phyloP scores from a whole-genome alignment of 1,140 invertebrate genomes.

The Polypedilum pembai region DNA sequence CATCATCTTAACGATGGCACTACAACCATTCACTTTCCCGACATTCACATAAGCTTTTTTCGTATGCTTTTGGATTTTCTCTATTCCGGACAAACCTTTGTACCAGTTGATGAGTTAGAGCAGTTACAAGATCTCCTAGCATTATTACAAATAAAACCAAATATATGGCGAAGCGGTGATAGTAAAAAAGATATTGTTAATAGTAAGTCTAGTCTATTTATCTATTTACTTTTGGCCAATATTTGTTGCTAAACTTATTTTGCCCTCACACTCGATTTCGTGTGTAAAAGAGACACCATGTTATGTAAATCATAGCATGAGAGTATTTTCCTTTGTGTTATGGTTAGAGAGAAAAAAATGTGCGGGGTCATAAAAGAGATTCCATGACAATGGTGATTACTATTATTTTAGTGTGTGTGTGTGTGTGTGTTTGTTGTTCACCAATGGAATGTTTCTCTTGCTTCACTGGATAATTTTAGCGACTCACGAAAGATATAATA shows the following conservation, averaged over 20 bases:
- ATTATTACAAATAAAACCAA: conserved; percentile 71
- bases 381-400: neutral
- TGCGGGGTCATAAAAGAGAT: neutral
- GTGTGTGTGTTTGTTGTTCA: neutral
- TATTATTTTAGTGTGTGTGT: neutral
- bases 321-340: neutral
- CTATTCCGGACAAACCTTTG: conserved; percentile 75
- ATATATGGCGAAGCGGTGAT: conserved; percentile 49
- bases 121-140: conserved; percentile 73
- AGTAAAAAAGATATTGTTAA: conserved; percentile 27
- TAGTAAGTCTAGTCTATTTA: conserved; percentile 17
- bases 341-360: neutral
- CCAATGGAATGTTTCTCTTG: neutral
- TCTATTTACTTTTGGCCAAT: neutral
- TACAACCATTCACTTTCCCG: conserved; percentile 72
- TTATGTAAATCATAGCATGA: conserved; percentile 22
- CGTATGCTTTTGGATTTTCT: conserved; percentile 71
- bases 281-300: neutral
- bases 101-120: conserved; percentile 70
- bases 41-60: conserved; percentile 66
- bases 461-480: neutral
- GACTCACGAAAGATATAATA: neutral
- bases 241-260: neutral
- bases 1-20: conserved; percentile 51
- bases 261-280: neutral